Conservation (phyloP, 2,888 invertebrate genomes). For the Lordiphosa andalusiaca region DNA sequence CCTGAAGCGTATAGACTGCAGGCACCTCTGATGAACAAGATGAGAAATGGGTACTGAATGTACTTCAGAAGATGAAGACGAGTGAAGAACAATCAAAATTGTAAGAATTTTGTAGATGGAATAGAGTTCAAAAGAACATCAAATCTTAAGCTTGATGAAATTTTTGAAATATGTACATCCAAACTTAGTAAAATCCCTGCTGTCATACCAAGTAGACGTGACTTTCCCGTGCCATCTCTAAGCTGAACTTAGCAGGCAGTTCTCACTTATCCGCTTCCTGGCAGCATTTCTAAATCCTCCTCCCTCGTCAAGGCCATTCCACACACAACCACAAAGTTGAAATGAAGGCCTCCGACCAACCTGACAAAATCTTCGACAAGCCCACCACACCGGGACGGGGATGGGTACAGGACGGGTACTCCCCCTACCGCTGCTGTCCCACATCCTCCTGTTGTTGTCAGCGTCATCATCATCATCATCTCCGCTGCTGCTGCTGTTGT, state of each 20-base stretch:
- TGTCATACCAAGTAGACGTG: too few species aligned
- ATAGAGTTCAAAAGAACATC: too few species aligned
- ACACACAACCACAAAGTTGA: conserved; percentile 10
- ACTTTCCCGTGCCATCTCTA: conserved; percentile 6
- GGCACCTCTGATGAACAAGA: too few species aligned
- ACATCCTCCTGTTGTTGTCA: conserved; percentile 32
- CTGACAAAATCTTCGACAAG: conserved; percentile 48
- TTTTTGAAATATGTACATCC: too few species aligned
- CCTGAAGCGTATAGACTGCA: too few species aligned
- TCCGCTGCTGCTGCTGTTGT: conserved; percentile 17
- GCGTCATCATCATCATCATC: conserved; percentile 20
- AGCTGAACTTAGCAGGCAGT: conserved; percentile 27
- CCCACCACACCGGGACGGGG: conserved; percentile 5
- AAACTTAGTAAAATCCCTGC: too few species aligned
- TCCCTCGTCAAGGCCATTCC: conserved; percentile 51
- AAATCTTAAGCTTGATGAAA: too few species aligned
- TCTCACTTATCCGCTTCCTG: conserved; percentile 48
- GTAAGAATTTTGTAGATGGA: too few species aligned
- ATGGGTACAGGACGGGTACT: background rate
- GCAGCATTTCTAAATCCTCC: conserved; percentile 15
- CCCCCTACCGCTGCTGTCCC: conserved; percentile 2
- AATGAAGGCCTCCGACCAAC: conserved; percentile 22
- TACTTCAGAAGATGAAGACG: too few species aligned
- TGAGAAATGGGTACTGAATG: too few species aligned
- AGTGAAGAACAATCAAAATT: too few species aligned